Base-by-base conservation (phyloP, 2,113 vertebrate species). In the Columbina picui region DNA sequence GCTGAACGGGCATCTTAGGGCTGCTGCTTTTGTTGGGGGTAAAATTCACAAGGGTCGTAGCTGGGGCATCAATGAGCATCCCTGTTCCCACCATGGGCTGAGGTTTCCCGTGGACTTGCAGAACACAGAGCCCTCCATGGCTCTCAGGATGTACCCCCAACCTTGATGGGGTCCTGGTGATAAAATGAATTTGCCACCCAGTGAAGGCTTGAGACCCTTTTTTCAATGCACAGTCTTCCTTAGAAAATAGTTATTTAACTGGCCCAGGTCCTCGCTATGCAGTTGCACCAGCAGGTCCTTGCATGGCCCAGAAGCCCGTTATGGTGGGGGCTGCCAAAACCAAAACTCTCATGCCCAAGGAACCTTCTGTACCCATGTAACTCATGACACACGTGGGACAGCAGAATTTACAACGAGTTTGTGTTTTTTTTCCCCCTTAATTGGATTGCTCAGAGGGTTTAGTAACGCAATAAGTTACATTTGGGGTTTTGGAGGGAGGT, bases 71-170 rank as follows among this genome's bases (percentile, higher is more conserved):
- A 36, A 12, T 83, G 57, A 70, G 6, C 60, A 80, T n/a, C 80
- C 47, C 34, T 20, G 0, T 50, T 65, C 55, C 70, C 67, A 61
- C 8, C 36, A 26, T 59, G 26, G 49, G 26, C 84, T 83, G 50
- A 50, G 50, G n/a, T 52, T 76, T 80, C 47, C 59, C 12, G 2
- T 10, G 30, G 38, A 32, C 10, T 29, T 63, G 50, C 20, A 87
- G 78, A 60, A 76, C 19, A 3, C 1, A 21, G 36, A 61, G n/a
- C 53, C 80, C 36, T 17, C 4, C 6, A 0, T 2, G 3, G 53
- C 67, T 67, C 36, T 87, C 49, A 14, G 6, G 8, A 39, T 86
- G 56, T 16, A n/a, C 25, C 57, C 64, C 50, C 38, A 55, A 2
- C 55, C 63, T 64, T 50, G 38, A 43, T 60, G 43, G 43, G 39